Conservation (phyloP, 2,888 invertebrate species). For the Nebria salina region DNA sequence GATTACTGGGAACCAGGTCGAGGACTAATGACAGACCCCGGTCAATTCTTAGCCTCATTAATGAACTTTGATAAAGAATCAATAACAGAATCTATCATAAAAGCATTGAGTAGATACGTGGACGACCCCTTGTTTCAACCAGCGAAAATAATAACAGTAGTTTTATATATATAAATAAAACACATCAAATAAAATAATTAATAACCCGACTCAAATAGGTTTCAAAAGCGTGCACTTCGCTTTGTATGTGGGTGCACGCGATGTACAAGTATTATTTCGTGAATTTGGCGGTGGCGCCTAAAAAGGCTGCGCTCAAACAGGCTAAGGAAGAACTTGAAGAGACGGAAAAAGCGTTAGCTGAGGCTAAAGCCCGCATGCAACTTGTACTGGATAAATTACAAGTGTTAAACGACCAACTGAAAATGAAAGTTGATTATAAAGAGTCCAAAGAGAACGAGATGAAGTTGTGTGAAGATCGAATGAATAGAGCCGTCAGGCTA, state of each 20-base stretch:
- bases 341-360: slow-evolving; percentile 73
- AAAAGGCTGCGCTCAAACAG: slow-evolving; percentile 81
- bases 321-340: slow-evolving; percentile 75
- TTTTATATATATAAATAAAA: neutral
- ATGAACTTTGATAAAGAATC: slow-evolving; percentile 89
- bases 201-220: slow-evolving; percentile 62
- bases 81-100: slow-evolving; percentile 82
- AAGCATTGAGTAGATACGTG: slow-evolving; percentile 81
- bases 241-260: slow-evolving; percentile 92
- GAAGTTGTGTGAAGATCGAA: slow-evolving; percentile 78
- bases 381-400: slow-evolving; percentile 81
- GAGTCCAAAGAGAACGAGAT: slow-evolving; percentile 78
- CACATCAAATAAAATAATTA: neutral
- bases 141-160: slow-evolving; percentile 75
- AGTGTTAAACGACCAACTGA: slow-evolving; percentile 75
- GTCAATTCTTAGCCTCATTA: slow-evolving; percentile 81
- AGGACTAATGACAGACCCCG: slow-evolving; percentile 82
- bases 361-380: slow-evolving; percentile 82
- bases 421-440: slow-evolving; percentile 77
- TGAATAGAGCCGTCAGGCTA: slow-evolving; percentile 78
- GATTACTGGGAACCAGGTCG: slow-evolving; percentile 94
- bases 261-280: slow-evolving; percentile 94
- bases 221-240: slow-evolving; percentile 81
- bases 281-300: slow-evolving; percentile 84
- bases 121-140: slow-evolving; percentile 84